Base-by-base conservation (phyloP, 2,888 invertebrate species). In the Acanthopleura granulata region DNA sequence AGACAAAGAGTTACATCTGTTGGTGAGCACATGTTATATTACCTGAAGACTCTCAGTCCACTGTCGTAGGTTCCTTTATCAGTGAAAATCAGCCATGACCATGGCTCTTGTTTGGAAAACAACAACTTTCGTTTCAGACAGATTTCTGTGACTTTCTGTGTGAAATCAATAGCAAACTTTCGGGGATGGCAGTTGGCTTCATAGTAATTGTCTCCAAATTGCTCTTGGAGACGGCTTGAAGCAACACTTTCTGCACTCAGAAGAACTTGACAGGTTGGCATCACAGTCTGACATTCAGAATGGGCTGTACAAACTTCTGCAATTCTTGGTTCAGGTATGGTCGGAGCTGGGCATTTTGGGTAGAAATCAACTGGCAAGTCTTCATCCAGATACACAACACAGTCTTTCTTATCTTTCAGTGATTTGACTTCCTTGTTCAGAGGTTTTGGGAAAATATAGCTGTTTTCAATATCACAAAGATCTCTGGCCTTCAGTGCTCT, bases 161-260 rank as follows among this genome's bases (percentile, higher is more conserved):
- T 71, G 16, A 78, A 73, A 66, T 78, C 78, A 25, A 78, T 40
- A 50, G 30, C 40, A 61, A 78, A 78, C 27, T 74, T 77, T 25
- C 77, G 75, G 25, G 78, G 78, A 25, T 74, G 22, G 72, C 77
- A 75, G 29, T 69, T 49, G 3, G 72, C 69, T 61, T 78, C 78
- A 18, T 40, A 62, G 57, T 78, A 77, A 49, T 57, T 72, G 49
- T 30, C 30, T 4, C 61, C 49, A 62, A 57, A 75, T 4, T 40
- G 27, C 3, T n/a, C 18, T 6, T n/a, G 15, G 15, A 71, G 40
- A 27, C 9, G 6, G 6, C 16, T 16, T 3, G 49, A 16, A 16
- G 71, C 3, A 49, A 71, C 49, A 22, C 40, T 16, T 22, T 71
- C 71, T 14, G 27, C 1, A 40, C 40, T 15, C 18, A 71, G 6